A percentile compares a stretch with the other conserved stretches of the same genome.
phyloP scores from a whole-genome alignment of 1,140 invertebrate genomes.

The Drosophila rufa region DNA sequence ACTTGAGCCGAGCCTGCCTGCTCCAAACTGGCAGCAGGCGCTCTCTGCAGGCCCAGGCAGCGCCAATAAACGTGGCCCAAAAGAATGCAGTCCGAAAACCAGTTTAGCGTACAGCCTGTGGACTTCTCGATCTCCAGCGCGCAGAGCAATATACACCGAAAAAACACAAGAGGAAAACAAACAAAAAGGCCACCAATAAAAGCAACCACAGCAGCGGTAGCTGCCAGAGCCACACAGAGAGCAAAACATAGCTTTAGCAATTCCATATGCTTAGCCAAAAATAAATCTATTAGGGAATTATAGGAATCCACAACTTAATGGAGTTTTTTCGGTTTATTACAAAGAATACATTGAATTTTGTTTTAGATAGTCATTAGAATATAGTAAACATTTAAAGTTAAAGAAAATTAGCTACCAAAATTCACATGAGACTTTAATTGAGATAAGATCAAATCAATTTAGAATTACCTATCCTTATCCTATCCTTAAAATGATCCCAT shows the following conservation, averaged over 20 bases:
- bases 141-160: slow-evolving; percentile 38
- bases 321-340: not conserved
- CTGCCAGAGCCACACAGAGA: slow-evolving; percentile 15
- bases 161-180: slow-evolving; percentile 37
- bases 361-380: too few species aligned
- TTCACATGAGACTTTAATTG: not conserved
- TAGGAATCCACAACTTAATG: not conserved
- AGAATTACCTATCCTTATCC: rapidly evolving
- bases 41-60: slow-evolving; percentile 20
- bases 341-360: too few species aligned
- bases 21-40: slow-evolving; percentile 38
- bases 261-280: not conserved
- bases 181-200: slow-evolving; percentile 46
- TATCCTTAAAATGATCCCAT: not conserved
- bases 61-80: slow-evolving; percentile 79
- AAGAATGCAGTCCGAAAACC: slow-evolving; percentile 83
- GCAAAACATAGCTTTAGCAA: not conserved
- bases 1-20: slow-evolving; percentile 36
- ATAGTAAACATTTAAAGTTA: too few species aligned
- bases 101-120: slow-evolving; percentile 80
- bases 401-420: not conserved
- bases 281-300: not conserved
- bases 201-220: slow-evolving; percentile 28
- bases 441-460: not conserved
- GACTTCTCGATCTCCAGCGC: slow-evolving; percentile 56